These are phyloP conservation scores for Protodeltote pygarga DNA, from an alignment of 2,888 invertebrate species.

Conservation along the genomic window DNA sequence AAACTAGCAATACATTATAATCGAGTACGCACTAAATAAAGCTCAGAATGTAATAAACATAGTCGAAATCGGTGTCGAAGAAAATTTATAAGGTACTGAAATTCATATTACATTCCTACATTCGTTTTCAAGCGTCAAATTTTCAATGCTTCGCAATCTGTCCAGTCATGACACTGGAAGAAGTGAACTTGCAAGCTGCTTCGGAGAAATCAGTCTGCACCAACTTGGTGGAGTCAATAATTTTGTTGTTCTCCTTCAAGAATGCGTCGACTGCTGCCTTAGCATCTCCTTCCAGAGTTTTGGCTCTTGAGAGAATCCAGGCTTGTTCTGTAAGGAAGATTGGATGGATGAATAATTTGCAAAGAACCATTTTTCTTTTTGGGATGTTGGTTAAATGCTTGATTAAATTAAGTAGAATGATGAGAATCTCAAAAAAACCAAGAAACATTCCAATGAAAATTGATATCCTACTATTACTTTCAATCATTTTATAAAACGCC, in stretches of 20 bases:
- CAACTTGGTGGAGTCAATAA: conserved; percentile 65
- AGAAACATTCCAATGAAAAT: too few relatives aligned
- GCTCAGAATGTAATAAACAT: neutral
- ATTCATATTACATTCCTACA: conserved; percentile 8
- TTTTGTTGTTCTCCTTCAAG: conserved; percentile 65
- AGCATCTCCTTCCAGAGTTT: conserved; percentile 69
- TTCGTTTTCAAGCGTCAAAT: neutral
- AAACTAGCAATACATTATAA: conserved; percentile 17
- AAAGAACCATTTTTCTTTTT: neutral
- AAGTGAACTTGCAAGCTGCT: conserved; percentile 70
- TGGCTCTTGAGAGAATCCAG: conserved; percentile 73
- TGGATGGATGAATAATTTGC: conserved; percentile 2
- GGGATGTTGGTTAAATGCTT: too few relatives aligned
- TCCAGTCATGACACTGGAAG: conserved; percentile 60
- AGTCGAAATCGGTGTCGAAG: conserved; percentile 13
- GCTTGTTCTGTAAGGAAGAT: conserved; percentile 61
- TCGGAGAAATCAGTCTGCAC: conserved; percentile 70
- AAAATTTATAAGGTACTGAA: neutral
- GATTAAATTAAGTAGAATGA: too few relatives aligned
- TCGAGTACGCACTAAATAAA: conserved; percentile 8
- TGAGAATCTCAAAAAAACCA: too few relatives aligned
- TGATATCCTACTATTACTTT: too few relatives aligned
- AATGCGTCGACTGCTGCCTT: conserved; percentile 71
- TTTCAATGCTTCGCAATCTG: conserved; percentile 55
- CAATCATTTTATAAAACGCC: too few relatives aligned